Percentiles rank a stretch among this genome's conserved stretches.
These are phyloP conservation scores for Trisateles emortualis DNA, from an alignment of 2,888 invertebrate genomes.

Conservation along the genomic window DNA sequence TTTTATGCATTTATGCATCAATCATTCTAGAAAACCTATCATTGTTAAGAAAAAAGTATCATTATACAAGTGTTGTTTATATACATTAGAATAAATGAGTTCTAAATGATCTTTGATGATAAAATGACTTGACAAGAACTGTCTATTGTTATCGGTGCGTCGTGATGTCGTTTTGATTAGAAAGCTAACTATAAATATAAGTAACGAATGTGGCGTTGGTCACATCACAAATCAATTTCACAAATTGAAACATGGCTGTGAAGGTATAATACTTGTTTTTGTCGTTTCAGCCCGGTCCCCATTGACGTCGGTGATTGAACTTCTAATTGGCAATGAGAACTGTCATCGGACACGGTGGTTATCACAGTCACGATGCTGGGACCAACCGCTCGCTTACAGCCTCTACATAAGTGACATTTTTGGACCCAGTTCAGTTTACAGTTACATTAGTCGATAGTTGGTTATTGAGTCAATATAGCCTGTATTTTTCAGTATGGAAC, in stretches of 20 bases:
- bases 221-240: conserved; percentile 76
- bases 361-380: conserved; percentile 58
- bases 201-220: conserved; percentile 51
- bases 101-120: conserved; percentile 48
- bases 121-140: conserved; percentile 51
- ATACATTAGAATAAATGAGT: conserved; percentile 43
- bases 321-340: conserved; percentile 74
- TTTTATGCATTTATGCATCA: conserved; percentile 16
- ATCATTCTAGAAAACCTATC: conserved; percentile 29
- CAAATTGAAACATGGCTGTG: conserved; percentile 77
- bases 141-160: conserved; percentile 52
- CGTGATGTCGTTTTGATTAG: conserved; percentile 61
- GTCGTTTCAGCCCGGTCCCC: conserved; percentile 52
- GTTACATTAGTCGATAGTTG: neutral
- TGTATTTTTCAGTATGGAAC: too few relatives aligned
- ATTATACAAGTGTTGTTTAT: conserved; percentile 44
- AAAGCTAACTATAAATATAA: conserved; percentile 49
- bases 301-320: conserved; percentile 77
- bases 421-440: conserved; percentile 4
- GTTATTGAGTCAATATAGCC: too few relatives aligned
- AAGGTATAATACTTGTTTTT: conserved; percentile 59
- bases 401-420: conserved; percentile 31
- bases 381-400: conserved; percentile 16
- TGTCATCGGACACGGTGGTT: conserved; percentile 64
- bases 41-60: conserved; percentile 27